phyloP scores from a whole-genome alignment of 2,113 vertebrate genomes.

The Antigone vipio region DNA sequence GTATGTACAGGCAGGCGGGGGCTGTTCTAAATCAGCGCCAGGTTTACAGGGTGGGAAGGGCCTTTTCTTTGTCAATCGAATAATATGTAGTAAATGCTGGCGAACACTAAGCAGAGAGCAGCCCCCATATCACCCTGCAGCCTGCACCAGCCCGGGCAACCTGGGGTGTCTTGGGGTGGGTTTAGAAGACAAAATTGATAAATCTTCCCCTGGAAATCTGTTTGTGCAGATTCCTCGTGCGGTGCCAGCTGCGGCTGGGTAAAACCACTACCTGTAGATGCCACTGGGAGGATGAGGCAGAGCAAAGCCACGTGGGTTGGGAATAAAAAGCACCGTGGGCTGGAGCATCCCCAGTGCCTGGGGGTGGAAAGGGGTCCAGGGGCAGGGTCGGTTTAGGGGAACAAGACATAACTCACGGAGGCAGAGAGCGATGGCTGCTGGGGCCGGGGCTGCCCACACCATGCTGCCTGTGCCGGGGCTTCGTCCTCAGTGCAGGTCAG shows the following conservation, averaged over 20 bases:
- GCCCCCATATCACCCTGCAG: neutral
- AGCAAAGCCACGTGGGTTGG: fast-evolving
- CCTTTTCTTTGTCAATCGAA: neutral
- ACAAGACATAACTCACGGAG: neutral
- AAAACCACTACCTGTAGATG: fast-evolving
- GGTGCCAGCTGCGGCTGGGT: neutral
- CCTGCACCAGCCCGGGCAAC: neutral
- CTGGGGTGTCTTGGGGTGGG: fast-evolving
- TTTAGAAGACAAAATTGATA: neutral
- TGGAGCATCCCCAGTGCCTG: neutral
- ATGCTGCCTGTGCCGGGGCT: neutral
- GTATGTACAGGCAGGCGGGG: fast-evolving
- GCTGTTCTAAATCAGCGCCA: neutral
- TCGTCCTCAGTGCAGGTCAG: fast-evolving
- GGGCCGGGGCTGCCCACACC: neutral
- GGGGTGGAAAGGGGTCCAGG: neutral
- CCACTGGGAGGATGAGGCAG: neutral
- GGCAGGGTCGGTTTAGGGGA: neutral
- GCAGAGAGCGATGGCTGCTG: neutral
- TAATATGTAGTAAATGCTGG: neutral
- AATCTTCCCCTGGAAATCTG: neutral
- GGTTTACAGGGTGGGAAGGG: neutral
- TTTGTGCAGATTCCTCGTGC: fast-evolving
- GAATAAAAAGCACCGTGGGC: neutral
- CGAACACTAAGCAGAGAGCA: fast-evolving